Conservation (phyloP, 2,797 vertebrate genomes). For the Clarias pachynema region DNA sequence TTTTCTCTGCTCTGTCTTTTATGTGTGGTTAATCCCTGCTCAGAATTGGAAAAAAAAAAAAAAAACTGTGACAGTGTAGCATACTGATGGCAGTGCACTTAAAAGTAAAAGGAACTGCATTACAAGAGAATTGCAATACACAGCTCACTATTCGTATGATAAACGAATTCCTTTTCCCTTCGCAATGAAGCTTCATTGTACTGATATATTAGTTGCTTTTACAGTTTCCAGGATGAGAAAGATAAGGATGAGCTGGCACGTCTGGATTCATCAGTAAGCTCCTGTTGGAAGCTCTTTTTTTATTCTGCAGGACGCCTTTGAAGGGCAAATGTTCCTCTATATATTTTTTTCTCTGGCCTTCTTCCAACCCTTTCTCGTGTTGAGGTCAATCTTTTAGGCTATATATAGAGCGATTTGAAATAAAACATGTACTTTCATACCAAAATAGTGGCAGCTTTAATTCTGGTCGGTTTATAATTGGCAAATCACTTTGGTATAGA, state of each 20-base stretch:
- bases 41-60: constrained; percentile 1
- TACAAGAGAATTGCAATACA: not conserved
- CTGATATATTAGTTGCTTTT: constrained; percentile 11
- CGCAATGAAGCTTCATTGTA: constrained; percentile 2
- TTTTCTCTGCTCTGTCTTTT: constrained; percentile 16
- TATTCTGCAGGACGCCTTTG: constrained; percentile 23
- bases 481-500: not conserved
- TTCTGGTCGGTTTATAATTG: not conserved
- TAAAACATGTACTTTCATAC: not conserved
- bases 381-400: not conserved
- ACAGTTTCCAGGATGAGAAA: constrained; percentile 20
- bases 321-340: constrained; percentile 2
- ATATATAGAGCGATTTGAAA: not conserved
- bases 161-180: constrained; percentile 7
- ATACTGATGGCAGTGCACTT: constrained; percentile 17
- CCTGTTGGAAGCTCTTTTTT: not conserved
- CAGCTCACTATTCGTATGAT: constrained; percentile 6
- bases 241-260: not conserved
- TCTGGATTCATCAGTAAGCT: constrained; percentile 9
- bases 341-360: not conserved
- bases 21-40: constrained; percentile 12
- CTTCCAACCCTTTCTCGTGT: not conserved
- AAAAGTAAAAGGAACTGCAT: constrained; percentile 6
- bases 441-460: not conserved
- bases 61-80: not conserved